phyloP scores from a whole-genome alignment of 2,888 invertebrate species.

The Macropis europaea region DNA sequence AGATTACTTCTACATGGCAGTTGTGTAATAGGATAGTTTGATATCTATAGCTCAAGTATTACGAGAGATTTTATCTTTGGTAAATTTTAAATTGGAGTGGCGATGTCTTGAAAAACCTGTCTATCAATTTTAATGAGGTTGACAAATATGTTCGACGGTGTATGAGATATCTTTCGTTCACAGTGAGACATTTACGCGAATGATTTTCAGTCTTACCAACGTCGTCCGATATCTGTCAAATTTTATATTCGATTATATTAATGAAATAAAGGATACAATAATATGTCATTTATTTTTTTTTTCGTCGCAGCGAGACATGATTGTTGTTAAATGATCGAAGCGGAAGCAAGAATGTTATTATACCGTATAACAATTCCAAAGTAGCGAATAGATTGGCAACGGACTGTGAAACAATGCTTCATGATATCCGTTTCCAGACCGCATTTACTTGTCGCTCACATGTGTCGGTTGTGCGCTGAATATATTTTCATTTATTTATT shows the following conservation, averaged over 20 bases:
- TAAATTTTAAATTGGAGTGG: no score
- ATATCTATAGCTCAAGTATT: no score
- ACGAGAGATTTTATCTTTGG: no score
- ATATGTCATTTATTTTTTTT: background rate
- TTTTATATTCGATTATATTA: background rate
- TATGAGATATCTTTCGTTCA: no score
- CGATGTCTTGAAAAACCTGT: no score
- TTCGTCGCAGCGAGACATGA: background rate
- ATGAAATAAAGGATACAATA: background rate
- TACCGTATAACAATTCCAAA: background rate
- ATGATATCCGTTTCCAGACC: constrained; percentile 19
- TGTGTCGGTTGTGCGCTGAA: constrained; percentile 70
- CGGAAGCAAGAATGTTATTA: background rate
- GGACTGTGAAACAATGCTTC: background rate
- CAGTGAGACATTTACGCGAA: no score
- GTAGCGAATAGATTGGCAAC: constrained; percentile 4
- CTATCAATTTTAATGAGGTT: no score
- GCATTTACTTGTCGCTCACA: constrained; percentile 67
- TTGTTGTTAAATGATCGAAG: background rate
- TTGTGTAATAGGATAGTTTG: no score
- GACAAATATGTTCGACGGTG: no score
- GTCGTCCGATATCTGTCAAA: background rate
- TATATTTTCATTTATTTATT: constrained; percentile 74
- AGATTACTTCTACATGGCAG: no score
- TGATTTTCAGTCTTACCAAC: constrained; percentile 9